Conservation (phyloP, 2,888 invertebrate species). For the Allolobophora icterica region DNA sequence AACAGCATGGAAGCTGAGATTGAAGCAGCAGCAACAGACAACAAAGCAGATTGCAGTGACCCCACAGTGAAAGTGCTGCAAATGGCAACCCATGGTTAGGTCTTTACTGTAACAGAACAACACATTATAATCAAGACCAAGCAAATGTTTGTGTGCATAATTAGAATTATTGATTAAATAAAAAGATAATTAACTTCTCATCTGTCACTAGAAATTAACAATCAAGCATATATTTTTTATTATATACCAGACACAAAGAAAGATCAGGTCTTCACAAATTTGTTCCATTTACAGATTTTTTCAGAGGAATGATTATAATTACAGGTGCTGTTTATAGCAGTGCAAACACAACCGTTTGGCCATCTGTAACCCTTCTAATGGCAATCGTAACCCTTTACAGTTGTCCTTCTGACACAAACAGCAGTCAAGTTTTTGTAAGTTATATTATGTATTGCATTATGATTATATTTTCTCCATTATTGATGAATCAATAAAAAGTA, state of each 20-base stretch:
- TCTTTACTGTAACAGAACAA: background rate
- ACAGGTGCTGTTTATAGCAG: background rate
- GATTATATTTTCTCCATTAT: no score
- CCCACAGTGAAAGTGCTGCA: background rate
- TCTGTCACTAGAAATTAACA: background rate
- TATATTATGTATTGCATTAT: no score
- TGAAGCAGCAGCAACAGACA: slow-evolving; percentile 20
- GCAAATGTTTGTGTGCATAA: background rate
- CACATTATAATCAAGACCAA: background rate
- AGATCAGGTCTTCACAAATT: background rate
- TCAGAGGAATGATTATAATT: background rate
- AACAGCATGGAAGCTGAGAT: background rate
- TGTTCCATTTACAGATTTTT: background rate
- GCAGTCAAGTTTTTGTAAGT: no score
- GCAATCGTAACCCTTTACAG: no score
- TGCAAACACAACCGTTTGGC: background rate
- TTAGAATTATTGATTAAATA: background rate
- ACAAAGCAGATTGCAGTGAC: background rate
- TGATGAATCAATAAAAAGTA: no score
- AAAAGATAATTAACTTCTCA: background rate
- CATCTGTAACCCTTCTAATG: no score
- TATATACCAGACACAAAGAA: background rate
- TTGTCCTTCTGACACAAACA: no score
- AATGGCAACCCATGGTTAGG: background rate
- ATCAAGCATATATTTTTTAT: background rate